Percentiles rank a stretch among this genome's conserved stretches.
Conservation (phyloP, 2,797 vertebrate genomes). For the Hirundo rustica region DNA sequence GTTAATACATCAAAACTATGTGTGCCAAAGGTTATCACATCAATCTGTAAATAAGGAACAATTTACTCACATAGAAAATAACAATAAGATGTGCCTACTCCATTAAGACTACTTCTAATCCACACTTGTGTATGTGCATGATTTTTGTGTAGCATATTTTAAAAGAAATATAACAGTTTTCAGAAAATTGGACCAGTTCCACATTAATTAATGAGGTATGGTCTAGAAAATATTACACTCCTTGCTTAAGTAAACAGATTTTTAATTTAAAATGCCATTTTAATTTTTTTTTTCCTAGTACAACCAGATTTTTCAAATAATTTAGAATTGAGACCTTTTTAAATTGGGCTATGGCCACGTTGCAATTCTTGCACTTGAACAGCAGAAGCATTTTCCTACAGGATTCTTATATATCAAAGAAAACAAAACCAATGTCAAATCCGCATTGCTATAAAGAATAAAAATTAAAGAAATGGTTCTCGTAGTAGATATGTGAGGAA, state of each 20-base stretch:
- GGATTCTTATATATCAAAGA: not conserved
- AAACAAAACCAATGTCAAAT: not conserved
- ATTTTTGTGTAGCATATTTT: not conserved
- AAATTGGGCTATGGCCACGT: not conserved
- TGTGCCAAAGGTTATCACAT: not conserved
- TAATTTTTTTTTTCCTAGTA: not conserved
- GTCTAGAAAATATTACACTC: not conserved
- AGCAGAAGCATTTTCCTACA: not conserved
- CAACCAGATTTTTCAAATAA: not conserved
- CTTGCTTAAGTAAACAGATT: not conserved
- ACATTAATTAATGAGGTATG: not conserved
- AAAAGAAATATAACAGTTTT: not conserved
- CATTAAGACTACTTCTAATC: not conserved
- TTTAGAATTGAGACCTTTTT: not conserved
- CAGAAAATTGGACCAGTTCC: not conserved
- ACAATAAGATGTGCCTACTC: not conserved
- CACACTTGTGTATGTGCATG: rapidly evolving
- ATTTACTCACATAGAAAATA: not conserved
- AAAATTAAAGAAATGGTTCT: not conserved
- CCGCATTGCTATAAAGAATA: not conserved
- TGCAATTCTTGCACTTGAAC: not conserved
- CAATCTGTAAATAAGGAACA: not conserved
- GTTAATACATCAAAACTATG: not conserved
- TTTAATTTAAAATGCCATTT: not conserved
- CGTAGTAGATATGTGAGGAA: not conserved